phyloP scores from a whole-genome alignment of 2,797 vertebrate species.

The Liasis olivaceus region DNA sequence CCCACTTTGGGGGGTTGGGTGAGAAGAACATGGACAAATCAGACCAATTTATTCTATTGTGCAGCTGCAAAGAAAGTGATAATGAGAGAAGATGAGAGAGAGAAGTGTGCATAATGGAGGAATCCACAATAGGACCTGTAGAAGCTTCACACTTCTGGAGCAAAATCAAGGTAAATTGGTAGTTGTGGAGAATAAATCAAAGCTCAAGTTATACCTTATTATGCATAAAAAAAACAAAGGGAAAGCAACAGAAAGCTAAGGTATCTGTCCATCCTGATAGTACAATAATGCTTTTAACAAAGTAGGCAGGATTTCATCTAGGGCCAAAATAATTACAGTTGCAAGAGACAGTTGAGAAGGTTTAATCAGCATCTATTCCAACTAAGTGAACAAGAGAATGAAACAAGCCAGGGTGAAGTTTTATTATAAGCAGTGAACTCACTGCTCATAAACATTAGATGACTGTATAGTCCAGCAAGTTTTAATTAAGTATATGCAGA shows the following conservation, averaged over 20 bases:
- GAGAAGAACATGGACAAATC: not conserved
- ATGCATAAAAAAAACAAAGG: not conserved
- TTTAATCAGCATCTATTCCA: constrained; percentile 35
- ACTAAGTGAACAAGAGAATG: constrained; percentile 29
- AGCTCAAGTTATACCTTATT: not conserved
- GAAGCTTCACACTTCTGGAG: not conserved
- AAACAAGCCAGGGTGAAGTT: constrained; percentile 19
- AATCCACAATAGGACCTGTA: accelerated
- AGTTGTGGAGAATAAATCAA: not conserved
- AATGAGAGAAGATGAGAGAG: accelerated
- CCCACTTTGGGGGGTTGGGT: not conserved
- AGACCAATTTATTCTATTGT: not conserved
- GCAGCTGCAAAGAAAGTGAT: not conserved
- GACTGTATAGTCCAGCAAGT: constrained; percentile 12
- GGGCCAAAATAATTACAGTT: constrained; percentile 23
- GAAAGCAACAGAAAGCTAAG: not conserved
- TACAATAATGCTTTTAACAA: constrained; percentile 5
- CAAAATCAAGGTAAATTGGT: not conserved
- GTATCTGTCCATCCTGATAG: constrained; percentile 22
- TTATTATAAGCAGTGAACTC: not conserved
- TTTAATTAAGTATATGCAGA: constrained; percentile 21
- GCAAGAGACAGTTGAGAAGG: constrained; percentile 35
- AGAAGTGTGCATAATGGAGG: not conserved
- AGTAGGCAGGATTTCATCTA: constrained; percentile 41
- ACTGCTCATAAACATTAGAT: not conserved